Base-by-base conservation (phyloP, 2,113 vertebrate genomes). In the Aphyosemion australe region DNA sequence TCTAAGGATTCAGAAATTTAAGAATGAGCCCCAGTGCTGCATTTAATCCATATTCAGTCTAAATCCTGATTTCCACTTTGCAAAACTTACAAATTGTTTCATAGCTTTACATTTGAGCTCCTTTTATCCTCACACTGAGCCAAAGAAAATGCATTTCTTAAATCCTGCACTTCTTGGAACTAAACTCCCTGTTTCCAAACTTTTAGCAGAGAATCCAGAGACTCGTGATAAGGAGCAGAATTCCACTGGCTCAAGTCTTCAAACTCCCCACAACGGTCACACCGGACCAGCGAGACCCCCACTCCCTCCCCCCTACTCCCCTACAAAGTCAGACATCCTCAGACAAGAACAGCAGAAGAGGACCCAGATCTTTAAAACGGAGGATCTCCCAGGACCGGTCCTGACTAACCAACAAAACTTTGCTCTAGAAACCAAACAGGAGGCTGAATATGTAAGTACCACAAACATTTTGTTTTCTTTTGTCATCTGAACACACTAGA, bases 381-480 rank as follows among this genome's bases (percentile, higher is more conserved):
- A 94, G 67, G 93, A 92, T 12, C 90, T 94, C 55, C 92, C 93
- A 0, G 94, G 93, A 79, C 94, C 72, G 6, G 76, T 87, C 72
- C 81, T 92, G n/a, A n/a, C n/a, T n/a, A n/a, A n/a, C n/a, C n/a
- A n/a, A n/a, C n/a, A n/a, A n/a, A n/a, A n/a, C n/a, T n/a, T n/a
- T n/a, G n/a, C n/a, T n/a, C n/a, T n/a, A n/a, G n/a, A n/a, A 82
- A 93, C 93, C 80, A 95, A 96, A 80, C 92, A 89, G 77, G 94
- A 96, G 82, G 93, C 91, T 2, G 96, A 97, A 90, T 95, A 95
- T 31, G 96, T 98, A 90, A 97, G 96, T 93, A 82, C 61, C 72
- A 64, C 69, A 74, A 75, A 59, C 72, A 76, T 76, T 48, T 45
- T 45, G 39, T 70, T 47, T 41, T 37, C 84, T 74, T 77, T 65